Evolutionary conservation across 2,113 vertebrate species (phyloP).

Genomic region (Gavia stellata): DNA sequence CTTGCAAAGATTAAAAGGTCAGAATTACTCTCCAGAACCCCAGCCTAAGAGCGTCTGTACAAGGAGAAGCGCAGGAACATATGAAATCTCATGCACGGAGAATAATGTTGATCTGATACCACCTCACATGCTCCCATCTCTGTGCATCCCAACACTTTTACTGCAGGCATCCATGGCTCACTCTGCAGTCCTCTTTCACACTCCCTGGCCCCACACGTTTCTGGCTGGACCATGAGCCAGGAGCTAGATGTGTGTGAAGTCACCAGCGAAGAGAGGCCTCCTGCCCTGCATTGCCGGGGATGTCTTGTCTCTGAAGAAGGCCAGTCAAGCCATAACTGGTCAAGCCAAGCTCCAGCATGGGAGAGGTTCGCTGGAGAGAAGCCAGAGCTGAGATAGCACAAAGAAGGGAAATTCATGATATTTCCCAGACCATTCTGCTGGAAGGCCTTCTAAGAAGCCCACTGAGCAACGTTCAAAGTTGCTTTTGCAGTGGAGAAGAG

Average conservation of each 20-base stretch:
- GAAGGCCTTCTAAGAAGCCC: not conserved
- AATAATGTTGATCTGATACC: not conserved
- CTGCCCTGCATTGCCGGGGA: not conserved
- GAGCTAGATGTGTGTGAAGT: not conserved
- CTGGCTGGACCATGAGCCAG: not conserved
- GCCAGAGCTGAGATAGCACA: not conserved
- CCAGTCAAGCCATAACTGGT: not conserved
- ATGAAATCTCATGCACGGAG: not conserved
- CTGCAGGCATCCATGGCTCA: not conserved
- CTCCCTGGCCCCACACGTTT: not conserved
- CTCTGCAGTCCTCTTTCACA: fast-evolving
- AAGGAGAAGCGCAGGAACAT: not conserved
- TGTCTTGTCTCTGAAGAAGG: not conserved
- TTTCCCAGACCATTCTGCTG: not conserved
- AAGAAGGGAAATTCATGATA: not conserved
- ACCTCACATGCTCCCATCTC: fast-evolving
- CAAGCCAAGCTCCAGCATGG: not conserved
- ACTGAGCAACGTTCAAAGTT: not conserved
- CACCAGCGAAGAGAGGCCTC: not conserved
- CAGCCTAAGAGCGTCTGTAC: not conserved
- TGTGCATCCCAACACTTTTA: not conserved
- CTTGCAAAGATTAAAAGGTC: not conserved
- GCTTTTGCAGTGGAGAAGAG: not conserved
- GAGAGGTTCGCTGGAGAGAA: not conserved
- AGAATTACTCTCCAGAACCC: not conserved